A percentile compares a stretch with the other conserved stretches of the same genome.
phyloP scores from a whole-genome alignment of 2,888 invertebrate genomes.

The Sarcophaga variegata region DNA sequence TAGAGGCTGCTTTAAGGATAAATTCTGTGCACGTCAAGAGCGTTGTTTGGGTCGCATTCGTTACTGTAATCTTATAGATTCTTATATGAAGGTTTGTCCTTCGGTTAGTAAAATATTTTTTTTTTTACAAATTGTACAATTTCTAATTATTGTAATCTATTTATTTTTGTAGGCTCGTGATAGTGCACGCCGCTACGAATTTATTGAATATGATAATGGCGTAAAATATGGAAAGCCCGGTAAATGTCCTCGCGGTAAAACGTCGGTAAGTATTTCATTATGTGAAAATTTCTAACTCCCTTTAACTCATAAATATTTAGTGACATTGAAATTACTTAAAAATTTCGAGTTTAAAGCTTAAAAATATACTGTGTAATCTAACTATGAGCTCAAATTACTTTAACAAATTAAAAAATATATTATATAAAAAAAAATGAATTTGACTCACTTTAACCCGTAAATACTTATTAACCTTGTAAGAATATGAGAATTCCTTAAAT shows the following conservation, averaged over 20 bases:
- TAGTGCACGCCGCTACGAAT: slow-evolving; percentile 88
- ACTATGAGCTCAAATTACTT: too few species aligned
- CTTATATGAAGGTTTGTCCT: slow-evolving; percentile 93
- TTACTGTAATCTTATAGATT: slow-evolving; percentile 90
- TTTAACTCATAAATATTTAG: background rate
- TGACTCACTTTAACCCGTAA: too few species aligned
- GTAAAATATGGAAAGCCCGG: slow-evolving; percentile 85
- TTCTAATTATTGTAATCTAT: background rate
- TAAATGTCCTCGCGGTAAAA: slow-evolving; percentile 84
- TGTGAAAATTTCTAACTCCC: too few species aligned
- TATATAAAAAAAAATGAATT: too few species aligned
- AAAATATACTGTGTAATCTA: too few species aligned
- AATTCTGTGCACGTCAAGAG: slow-evolving; percentile 86
- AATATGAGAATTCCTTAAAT: too few species aligned
- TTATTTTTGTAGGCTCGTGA: slow-evolving; percentile 70
- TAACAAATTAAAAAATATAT: too few species aligned
- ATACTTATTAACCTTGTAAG: too few species aligned
- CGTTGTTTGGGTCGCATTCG: slow-evolving; percentile 88
- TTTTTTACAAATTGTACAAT: background rate
- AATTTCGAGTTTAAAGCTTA: too few species aligned
- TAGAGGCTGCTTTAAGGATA: slow-evolving; percentile 88
- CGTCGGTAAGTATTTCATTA: slow-evolving; percentile 81
- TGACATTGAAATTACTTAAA: background rate
- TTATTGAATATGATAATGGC: slow-evolving; percentile 92
- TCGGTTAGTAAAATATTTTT: slow-evolving; percentile 84